Evolutionary conservation across 2,797 vertebrate species (phyloP).

Genomic region (Phoeniculus purpureus): DNA sequence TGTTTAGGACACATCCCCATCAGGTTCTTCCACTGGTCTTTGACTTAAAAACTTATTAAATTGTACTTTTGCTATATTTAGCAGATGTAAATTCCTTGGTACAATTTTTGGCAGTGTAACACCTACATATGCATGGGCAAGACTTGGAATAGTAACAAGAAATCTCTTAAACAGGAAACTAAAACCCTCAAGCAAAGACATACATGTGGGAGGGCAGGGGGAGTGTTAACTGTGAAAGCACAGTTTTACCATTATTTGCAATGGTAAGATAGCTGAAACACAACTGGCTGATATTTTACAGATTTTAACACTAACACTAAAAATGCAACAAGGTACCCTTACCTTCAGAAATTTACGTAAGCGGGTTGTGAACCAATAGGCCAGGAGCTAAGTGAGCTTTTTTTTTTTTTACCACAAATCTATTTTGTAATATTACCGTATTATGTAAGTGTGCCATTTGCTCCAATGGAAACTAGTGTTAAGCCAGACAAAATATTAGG

Average conservation of each 20-base stretch:
- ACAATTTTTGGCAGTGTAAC: neutral
- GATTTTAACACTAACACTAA: neutral
- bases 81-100: neutral
- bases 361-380: neutral
- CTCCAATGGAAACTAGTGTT: neutral
- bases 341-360: neutral
- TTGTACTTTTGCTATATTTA: neutral
- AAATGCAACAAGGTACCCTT: neutral
- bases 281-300: neutral
- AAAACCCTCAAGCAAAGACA: neutral
- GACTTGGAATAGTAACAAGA: constrained; percentile 7
- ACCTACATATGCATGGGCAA: neutral
- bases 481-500: neutral
- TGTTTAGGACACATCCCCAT: neutral
- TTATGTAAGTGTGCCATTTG: neutral
- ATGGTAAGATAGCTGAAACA: neutral
- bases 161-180: neutral
- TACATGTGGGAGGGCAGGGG: accelerated
- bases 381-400: neutral
- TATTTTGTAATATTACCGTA: neutral
- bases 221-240: neutral
- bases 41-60: neutral
- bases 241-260: neutral
- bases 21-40: neutral
- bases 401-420: neutral